phyloP scores from a whole-genome alignment of 2,888 invertebrate genomes.

The Protodeltote pygarga region DNA sequence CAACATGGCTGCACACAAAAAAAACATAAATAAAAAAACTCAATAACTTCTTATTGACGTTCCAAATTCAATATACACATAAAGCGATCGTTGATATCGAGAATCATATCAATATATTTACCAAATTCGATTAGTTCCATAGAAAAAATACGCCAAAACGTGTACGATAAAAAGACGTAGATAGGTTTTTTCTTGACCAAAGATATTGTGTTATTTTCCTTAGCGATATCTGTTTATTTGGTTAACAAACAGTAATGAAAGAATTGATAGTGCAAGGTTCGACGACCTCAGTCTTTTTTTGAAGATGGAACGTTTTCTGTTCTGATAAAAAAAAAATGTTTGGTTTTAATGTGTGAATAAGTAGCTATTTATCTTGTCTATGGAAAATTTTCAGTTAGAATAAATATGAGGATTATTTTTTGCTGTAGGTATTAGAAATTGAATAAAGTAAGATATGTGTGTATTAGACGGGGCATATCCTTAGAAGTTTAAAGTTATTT shows the following conservation, averaged over 20 bases:
- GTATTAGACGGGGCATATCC: too few species aligned
- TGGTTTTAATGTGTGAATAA: conserved; percentile 37
- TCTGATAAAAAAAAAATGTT: conserved; percentile 41
- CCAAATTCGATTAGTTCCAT: conserved; percentile 77
- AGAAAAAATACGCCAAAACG: conserved; percentile 78
- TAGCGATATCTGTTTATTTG: conserved; percentile 78
- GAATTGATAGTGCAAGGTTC: conserved; percentile 74
- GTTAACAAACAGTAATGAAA: conserved; percentile 77
- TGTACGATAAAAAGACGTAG: conserved; percentile 70
- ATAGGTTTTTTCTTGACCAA: conserved; percentile 65
- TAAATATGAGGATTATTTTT: conserved; percentile 3
- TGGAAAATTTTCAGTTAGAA: conserved; percentile 20
- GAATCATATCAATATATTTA: conserved; percentile 72
- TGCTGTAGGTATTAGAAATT: background rate
- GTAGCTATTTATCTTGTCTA: too few species aligned
- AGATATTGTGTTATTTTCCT: conserved; percentile 79
- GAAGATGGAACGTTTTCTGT: conserved; percentile 37
- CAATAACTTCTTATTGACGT: conserved; percentile 56
- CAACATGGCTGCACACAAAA: conserved; percentile 26
- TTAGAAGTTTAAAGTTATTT: too few species aligned
- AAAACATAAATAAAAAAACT: conserved; percentile 40
- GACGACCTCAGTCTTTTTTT: conserved; percentile 58
- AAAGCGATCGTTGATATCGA: conserved; percentile 69
- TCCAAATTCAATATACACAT: conserved; percentile 66
- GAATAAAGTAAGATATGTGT: too few species aligned